Evolutionary conservation across 2,113 vertebrate genomes (phyloP), one percentile per base, ranked within the genome.

Genomic region (Calidris pygmaea): DNA sequence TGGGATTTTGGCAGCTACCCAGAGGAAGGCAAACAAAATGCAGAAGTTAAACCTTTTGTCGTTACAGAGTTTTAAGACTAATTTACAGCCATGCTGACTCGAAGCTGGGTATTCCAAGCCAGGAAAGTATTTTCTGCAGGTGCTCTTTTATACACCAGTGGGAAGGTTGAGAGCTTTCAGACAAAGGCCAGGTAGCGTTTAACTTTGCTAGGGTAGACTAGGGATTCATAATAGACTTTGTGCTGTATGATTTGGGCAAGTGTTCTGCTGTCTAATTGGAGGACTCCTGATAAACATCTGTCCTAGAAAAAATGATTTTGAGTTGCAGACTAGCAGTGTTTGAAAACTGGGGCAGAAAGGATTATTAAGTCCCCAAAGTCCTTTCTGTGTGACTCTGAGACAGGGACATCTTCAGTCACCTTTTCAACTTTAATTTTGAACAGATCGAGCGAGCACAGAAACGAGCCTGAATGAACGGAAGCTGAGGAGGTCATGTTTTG

Each of bases 371-470:
- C 29, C 45, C 45, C 4, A 1, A 68, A 75, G 26, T 48, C n/a
- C 18, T 3, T 92, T 82, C 45, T 87, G 9, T 76, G 66, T 84
- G 73, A 65, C 55, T 71, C 17, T 73, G n/a, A 91, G 90, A 32
- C 29, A 34, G 50, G 3, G 30, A 3, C 39, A 35, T 65, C 48
- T 87, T 79, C 71, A 89, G 6, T 95, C 23, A 96, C 55, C 32
- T 60, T 90, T 30, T 92, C 27, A 37, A 48, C 75, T 95, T 94
- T 76, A 3, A 52, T 84, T 93, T 92, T 94, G 35, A 53, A 94
- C 96, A 98, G 97, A 83, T 50, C 0, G 97, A 98, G 63, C 93
- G 41, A 56, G 95, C 93, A 0, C 85, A 95, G 85, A 97, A 73
- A 32, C 93, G 96, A 70, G 94, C 70, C 26, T 97, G 90, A 98